Percentiles rank a stretch among this genome's conserved stretches.
These are phyloP conservation scores for Acanthococcus lagerstroemiae DNA, from an alignment of 2,888 invertebrate species.

Conservation along the genomic window DNA sequence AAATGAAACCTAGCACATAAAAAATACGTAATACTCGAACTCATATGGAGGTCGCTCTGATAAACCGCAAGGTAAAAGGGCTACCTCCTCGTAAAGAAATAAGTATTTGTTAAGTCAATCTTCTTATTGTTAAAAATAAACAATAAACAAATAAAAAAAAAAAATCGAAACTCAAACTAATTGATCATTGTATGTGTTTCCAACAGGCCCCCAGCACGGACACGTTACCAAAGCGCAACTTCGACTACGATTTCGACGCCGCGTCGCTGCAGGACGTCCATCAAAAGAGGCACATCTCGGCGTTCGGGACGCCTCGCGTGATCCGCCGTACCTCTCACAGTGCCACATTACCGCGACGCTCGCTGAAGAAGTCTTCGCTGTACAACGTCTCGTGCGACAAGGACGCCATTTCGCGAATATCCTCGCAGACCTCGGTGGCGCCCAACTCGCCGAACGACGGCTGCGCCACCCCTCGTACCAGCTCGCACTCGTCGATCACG, in stretches of 20 bases:
- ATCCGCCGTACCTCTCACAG: constrained; percentile 32
- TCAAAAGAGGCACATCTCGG: constrained; percentile 17
- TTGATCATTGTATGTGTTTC: background rate
- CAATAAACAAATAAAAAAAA: too few species aligned
- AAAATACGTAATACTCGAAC: too few species aligned
- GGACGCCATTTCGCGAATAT: constrained; percentile 14
- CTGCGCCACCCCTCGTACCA: constrained; percentile 33
- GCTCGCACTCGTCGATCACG: constrained; percentile 31
- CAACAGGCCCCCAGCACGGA: constrained; percentile 24
- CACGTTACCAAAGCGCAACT: constrained; percentile 25
- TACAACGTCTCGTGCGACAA: constrained; percentile 16
- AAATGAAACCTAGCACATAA: too few species aligned
- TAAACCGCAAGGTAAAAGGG: too few species aligned
- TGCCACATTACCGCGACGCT: constrained; percentile 34
- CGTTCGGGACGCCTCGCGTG: constrained; percentile 32
- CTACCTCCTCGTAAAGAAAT: too few species aligned
- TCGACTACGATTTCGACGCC: constrained; percentile 22
- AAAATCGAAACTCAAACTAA: too few species aligned
- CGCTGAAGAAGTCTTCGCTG: constrained; percentile 30
- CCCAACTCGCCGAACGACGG: constrained; percentile 32
- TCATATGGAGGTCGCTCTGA: too few species aligned
- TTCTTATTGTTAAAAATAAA: too few species aligned
- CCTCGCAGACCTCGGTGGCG: constrained; percentile 21
- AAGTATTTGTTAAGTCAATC: too few species aligned
- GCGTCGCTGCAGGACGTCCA: constrained; percentile 1